Evolutionary conservation across 2,113 vertebrate genomes (phyloP).

Genomic region (Kryptolebias marmoratus): DNA sequence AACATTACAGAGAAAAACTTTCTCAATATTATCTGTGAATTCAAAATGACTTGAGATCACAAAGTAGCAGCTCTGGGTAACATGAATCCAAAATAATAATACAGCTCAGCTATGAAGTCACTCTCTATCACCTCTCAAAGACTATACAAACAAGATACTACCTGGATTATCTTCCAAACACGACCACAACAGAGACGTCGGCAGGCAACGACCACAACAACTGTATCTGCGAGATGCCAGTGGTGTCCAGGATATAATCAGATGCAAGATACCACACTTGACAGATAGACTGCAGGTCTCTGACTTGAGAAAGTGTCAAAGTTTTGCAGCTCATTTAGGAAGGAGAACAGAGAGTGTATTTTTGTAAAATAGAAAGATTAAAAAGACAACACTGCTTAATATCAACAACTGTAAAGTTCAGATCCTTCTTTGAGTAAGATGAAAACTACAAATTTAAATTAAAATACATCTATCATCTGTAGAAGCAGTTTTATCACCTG

Average conservation of each 20-base stretch:
- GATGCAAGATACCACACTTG: constrained; percentile 66
- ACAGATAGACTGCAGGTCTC: constrained; percentile 49
- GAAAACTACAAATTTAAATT: too few relatives aligned
- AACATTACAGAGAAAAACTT: constrained; percentile 1
- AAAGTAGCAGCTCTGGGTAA: constrained; percentile 38
- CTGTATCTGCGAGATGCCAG: constrained; percentile 50
- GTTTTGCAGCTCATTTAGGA: constrained; percentile 24
- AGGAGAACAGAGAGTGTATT: constrained; percentile 20
- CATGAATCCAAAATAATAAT: constrained; percentile 57
- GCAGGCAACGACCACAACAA: constrained; percentile 56
- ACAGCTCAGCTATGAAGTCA: constrained; percentile 53
- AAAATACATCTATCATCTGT: too few relatives aligned
- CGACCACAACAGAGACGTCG: constrained; percentile 62
- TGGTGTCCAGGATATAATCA: constrained; percentile 54
- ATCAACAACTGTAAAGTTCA: too few relatives aligned
- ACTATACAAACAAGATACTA: constrained; percentile 68
- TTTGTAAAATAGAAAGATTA: constrained; percentile 30
- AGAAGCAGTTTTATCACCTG: too few relatives aligned
- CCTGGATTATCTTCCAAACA: constrained; percentile 61
- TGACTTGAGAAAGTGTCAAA: constrained; percentile 39
- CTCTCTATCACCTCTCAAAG: constrained; percentile 60
- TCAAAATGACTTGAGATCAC: background rate
- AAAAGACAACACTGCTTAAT: constrained; percentile 7
- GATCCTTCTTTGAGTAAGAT: too few relatives aligned
- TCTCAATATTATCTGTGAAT: constrained; percentile 2